phyloP scores from a whole-genome alignment of 2,797 vertebrate species.

The Clamator glandarius region DNA sequence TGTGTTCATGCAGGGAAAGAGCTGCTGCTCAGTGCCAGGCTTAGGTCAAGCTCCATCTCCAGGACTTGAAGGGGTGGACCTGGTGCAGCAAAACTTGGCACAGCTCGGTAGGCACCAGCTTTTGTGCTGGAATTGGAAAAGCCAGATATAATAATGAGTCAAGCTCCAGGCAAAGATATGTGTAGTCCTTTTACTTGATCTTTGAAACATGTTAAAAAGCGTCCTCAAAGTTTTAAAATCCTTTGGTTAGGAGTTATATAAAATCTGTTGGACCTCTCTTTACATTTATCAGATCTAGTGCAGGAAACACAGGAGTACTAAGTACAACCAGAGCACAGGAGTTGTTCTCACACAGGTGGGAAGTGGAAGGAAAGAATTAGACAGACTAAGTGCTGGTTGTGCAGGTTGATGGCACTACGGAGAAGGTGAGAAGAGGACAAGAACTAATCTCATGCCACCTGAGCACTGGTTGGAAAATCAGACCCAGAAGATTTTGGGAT shows the following conservation, averaged over 20 bases:
- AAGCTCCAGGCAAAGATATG: not conserved
- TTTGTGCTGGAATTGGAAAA: not conserved
- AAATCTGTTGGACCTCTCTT: not conserved
- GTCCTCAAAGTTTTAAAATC: not conserved
- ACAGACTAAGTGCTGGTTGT: not conserved
- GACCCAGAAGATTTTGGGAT: not conserved
- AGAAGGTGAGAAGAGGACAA: not conserved
- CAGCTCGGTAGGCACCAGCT: fast-evolving
- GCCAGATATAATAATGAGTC: fast-evolving
- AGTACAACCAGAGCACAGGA: not conserved
- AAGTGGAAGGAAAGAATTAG: not conserved
- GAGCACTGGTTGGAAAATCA: not conserved
- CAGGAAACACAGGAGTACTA: not conserved
- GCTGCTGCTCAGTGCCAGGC: not conserved
- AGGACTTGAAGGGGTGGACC: not conserved
- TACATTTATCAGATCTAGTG: not conserved
- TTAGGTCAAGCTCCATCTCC: not conserved
- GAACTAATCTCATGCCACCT: not conserved
- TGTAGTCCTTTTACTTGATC: not conserved
- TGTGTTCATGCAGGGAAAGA: not conserved
- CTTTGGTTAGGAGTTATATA: not conserved
- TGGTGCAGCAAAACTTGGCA: not conserved
- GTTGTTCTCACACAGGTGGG: not conserved
- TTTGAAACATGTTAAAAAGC: not conserved
- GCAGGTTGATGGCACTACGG: not conserved